Percentiles rank a stretch among this genome's conserved stretches.
Evolutionary conservation across 2,797 vertebrate genomes (phyloP).

Genomic region (Enteromius unitaeniatus): DNA sequence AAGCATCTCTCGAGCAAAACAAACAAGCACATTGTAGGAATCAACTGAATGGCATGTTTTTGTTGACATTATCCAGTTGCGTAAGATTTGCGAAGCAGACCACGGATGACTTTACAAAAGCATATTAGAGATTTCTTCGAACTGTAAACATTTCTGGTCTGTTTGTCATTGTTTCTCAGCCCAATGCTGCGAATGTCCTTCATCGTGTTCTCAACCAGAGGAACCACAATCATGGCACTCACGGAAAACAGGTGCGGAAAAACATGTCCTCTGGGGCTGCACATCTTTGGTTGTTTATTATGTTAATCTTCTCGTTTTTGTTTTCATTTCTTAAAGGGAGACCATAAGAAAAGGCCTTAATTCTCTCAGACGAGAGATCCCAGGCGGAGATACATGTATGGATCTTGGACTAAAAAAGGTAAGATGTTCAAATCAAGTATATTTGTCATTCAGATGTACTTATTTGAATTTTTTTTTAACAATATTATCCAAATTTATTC

Average conservation of each 20-base stretch:
- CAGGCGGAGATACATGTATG: constrained; percentile 88
- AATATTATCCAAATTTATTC: constrained; percentile 47
- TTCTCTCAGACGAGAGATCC: constrained; percentile 78
- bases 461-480: constrained; percentile 19
- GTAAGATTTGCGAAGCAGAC: not conserved
- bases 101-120: not conserved
- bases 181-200: constrained; percentile 91
- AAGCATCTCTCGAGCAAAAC: constrained; percentile 17
- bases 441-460: not conserved
- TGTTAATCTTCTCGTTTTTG: not conserved
- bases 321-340: constrained; percentile 71
- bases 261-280: not conserved
- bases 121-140: not conserved
- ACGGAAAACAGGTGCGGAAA: constrained; percentile 84
- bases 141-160: not conserved
- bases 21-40: not conserved
- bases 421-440: constrained; percentile 25
- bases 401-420: constrained; percentile 87
- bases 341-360: constrained; percentile 82
- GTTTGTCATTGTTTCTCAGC: constrained; percentile 69
- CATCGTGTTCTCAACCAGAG: constrained; percentile 86
- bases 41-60: not conserved
- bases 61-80: not conserved
- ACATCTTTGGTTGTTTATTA: not conserved
- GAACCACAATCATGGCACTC: constrained; percentile 81